A percentile compares a stretch with the other conserved stretches of the same genome.
Evolutionary conservation across 2,888 invertebrate species (phyloP).

Genomic region (Pandemis heparana): DNA sequence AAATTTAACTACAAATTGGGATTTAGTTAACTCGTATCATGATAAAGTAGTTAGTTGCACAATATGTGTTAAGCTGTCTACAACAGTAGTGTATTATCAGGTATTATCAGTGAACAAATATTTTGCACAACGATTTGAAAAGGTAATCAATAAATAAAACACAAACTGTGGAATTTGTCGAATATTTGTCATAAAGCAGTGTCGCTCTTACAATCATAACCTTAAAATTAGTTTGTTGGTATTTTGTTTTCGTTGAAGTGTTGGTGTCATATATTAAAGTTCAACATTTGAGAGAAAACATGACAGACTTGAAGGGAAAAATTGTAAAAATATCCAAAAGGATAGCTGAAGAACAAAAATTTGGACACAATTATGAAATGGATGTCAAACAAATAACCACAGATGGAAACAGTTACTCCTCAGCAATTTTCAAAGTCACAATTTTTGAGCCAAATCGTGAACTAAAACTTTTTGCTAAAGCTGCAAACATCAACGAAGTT

Average conservation of each 20-base stretch:
- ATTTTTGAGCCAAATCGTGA: constrained; percentile 26
- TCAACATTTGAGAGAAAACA: neutral
- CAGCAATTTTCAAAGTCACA: constrained; percentile 14
- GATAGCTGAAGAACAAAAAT: constrained; percentile 17
- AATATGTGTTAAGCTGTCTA: neutral
- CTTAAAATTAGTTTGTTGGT: neutral
- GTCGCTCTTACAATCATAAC: neutral
- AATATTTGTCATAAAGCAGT: neutral
- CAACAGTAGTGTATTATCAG: neutral
- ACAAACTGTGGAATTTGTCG: neutral
- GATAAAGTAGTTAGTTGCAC: neutral
- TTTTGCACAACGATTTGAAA: constrained; percentile 3
- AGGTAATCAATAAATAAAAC: neutral
- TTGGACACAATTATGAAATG: constrained; percentile 8
- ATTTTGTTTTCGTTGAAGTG: neutral
- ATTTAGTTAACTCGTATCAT: neutral
- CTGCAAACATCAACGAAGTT: constrained; percentile 26
- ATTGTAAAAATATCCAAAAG: constrained; percentile 16
- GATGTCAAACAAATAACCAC: constrained; percentile 14
- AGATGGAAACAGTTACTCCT: constrained; percentile 23
- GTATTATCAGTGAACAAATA: neutral
- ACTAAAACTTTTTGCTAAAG: constrained; percentile 31
- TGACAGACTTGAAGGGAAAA: constrained; percentile 18
- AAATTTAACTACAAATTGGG: neutral
- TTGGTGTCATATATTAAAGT: neutral